phyloP scores from a whole-genome alignment of 2,797 vertebrate species.

The Adelosebastes latens region DNA sequence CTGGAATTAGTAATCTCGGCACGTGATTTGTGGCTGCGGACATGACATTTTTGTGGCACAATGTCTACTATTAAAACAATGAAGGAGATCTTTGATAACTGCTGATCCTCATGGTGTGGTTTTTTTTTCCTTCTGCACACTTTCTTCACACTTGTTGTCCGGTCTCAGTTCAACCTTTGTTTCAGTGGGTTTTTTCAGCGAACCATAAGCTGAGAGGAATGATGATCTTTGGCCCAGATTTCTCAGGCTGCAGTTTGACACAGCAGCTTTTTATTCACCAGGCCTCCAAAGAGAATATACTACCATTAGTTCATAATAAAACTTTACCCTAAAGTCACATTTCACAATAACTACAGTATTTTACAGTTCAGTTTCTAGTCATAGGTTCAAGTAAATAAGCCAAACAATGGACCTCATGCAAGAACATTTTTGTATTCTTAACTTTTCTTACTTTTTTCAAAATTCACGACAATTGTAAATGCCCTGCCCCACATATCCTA shows the following conservation, averaged over 20 bases:
- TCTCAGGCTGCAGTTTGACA: neutral
- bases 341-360: neutral
- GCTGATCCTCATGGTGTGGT: constrained; percentile 75
- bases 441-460: too few relatives aligned
- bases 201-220: constrained; percentile 35
- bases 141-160: neutral
- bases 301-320: neutral
- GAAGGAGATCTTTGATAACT: constrained; percentile 98
- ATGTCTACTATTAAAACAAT: constrained; percentile 92
- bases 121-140: neutral
- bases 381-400: neutral
- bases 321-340: neutral
- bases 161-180: neutral
- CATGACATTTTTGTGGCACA: constrained; percentile 94
- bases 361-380: neutral
- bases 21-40: constrained; percentile 94
- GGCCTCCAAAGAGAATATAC: neutral
- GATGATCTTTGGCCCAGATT: constrained; percentile 45
- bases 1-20: constrained; percentile 87
- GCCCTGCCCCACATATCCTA: too few relatives aligned
- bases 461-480: too few relatives aligned
- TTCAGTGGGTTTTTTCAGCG: neutral
- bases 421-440: too few relatives aligned
- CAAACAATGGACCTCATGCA: neutral
- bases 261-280: neutral